Conservation (phyloP, 2,113 vertebrate genomes). For the Pterophyllum scalare region DNA sequence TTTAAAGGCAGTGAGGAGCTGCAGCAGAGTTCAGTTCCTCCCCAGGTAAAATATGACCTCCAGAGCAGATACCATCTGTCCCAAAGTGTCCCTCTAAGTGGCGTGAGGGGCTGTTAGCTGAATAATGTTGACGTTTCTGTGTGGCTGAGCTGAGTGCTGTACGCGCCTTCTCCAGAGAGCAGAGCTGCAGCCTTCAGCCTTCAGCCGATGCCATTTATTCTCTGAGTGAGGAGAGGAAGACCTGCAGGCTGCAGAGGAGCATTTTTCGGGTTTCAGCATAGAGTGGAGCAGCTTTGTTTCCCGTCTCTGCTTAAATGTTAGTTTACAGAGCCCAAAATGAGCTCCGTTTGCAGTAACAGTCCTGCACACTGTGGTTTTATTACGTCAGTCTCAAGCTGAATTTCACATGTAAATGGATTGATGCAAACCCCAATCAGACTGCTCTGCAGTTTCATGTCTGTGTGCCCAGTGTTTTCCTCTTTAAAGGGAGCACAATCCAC, state of each 20-base stretch:
- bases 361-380: background rate
- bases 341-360: too few relatives aligned
- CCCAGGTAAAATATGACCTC: background rate
- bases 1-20: background rate
- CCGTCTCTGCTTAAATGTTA: rapidly evolving
- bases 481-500: too few relatives aligned
- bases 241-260: background rate
- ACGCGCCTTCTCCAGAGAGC: background rate
- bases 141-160: constrained; percentile 18
- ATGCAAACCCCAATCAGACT: too few relatives aligned
- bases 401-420: too few relatives aligned
- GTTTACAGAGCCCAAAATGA: background rate
- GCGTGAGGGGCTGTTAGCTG: background rate
- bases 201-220: background rate
- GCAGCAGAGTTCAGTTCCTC: background rate
- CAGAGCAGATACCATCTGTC: background rate
- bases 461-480: background rate
- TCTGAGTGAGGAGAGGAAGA: background rate
- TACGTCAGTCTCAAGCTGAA: background rate
- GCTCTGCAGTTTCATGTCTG: background rate
- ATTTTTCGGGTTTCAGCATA: background rate
- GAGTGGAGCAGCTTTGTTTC: background rate
- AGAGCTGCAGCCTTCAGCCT: background rate
- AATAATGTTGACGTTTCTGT: constrained; percentile 8
- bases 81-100: background rate